phyloP scores from a whole-genome alignment of 1,140 invertebrate species.

The Lordiphosa mommai region DNA sequence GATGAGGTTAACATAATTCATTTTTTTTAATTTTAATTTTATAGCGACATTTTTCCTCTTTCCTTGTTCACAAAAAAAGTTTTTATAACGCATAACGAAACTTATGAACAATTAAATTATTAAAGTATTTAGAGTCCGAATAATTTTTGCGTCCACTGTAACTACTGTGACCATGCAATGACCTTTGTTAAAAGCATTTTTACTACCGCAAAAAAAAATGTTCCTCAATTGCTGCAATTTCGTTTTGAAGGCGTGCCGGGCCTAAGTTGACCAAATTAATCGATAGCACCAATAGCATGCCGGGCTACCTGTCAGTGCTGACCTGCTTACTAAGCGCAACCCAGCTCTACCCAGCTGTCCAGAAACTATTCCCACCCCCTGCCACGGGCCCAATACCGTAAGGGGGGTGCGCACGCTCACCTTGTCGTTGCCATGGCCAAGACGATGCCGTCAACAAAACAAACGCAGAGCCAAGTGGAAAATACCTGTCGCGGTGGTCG shows the following conservation, averaged over 20 bases:
- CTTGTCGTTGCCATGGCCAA: constrained; percentile 68
- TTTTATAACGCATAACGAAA: too few species aligned
- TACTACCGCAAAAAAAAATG: constrained; percentile 39
- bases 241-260: constrained; percentile 59
- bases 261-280: constrained; percentile 64
- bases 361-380: constrained; percentile 6
- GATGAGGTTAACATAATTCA: too few species aligned
- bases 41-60: too few species aligned
- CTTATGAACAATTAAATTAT: too few species aligned
- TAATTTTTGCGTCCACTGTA: too few species aligned
- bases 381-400: not conserved
- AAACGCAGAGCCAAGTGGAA: constrained; percentile 23
- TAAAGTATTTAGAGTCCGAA: too few species aligned
- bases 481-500: constrained; percentile 53
- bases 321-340: constrained; percentile 51
- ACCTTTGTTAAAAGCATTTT: constrained; percentile 58
- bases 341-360: not conserved
- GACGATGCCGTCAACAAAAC: constrained; percentile 62
- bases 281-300: constrained; percentile 60
- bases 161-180: constrained; percentile 22
- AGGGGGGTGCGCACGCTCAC: constrained; percentile 37
- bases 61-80: too few species aligned
- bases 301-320: constrained; percentile 34
- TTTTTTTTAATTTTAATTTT: too few species aligned
- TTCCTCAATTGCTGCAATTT: constrained; percentile 72